These are phyloP conservation scores for Panthera leo DNA, from an alignment of 2,113 vertebrate species.

Conservation along the genomic window DNA sequence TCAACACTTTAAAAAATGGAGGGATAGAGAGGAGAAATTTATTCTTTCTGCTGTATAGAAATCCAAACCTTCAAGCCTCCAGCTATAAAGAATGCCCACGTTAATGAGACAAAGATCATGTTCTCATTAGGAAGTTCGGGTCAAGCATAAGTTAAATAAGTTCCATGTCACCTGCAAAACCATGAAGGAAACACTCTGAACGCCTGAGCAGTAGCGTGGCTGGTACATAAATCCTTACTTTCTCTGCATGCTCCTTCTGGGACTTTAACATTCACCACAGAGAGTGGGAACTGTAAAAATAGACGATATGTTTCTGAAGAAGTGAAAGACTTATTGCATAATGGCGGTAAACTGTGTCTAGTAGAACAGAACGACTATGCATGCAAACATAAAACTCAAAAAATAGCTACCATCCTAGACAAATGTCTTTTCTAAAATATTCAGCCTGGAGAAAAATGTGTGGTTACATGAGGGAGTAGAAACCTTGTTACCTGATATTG, in stretches of 20 bases:
- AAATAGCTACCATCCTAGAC: constrained; percentile 43
- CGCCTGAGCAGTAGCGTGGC: background rate
- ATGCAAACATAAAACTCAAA: constrained; percentile 13
- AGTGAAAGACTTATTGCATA: constrained; percentile 71
- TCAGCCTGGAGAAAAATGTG: background rate
- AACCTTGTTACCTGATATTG: background rate
- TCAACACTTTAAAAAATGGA: background rate
- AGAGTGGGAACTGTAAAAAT: constrained; percentile 54
- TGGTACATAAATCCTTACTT: background rate
- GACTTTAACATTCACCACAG: constrained; percentile 51
- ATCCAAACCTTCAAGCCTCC: background rate
- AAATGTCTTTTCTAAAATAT: constrained; percentile 1
- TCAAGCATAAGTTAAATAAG: background rate
- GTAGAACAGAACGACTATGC: background rate
- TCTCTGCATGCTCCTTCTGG: constrained; percentile 12
- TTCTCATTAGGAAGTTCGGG: background rate
- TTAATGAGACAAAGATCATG: background rate
- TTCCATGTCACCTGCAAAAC: background rate
- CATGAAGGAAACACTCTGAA: background rate
- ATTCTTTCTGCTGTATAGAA: background rate
- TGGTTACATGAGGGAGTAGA: background rate
- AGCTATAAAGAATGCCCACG: background rate
- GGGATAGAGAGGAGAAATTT: background rate
- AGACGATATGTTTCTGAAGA: constrained; percentile 66
- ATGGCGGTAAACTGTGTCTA: constrained; percentile 43